Percentiles rank a stretch among this genome's conserved stretches.
Evolutionary conservation across 2,797 vertebrate species (phyloP).

Genomic region (Hipposideros larvatus): DNA sequence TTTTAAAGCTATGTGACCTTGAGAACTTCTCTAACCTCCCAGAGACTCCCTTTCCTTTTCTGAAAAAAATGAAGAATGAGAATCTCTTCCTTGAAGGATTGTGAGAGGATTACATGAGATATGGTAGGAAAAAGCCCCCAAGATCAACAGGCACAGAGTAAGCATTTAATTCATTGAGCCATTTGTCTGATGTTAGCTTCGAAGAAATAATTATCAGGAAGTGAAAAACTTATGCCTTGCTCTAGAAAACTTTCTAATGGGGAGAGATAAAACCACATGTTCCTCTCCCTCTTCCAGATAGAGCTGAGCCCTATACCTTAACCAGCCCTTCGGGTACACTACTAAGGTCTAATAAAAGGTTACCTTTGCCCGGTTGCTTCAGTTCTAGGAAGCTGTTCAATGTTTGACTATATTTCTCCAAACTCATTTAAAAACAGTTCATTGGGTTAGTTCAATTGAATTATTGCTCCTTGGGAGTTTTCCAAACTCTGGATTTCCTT

Average conservation of each 20-base stretch:
- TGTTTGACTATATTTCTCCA: slow-evolving; percentile 81
- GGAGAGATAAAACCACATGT: neutral
- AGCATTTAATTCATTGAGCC: neutral
- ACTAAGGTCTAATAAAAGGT: slow-evolving; percentile 71
- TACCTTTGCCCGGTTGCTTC: slow-evolving; percentile 72
- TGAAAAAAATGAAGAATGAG: neutral
- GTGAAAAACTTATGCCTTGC: neutral
- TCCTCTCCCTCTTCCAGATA: neutral
- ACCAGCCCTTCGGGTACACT: neutral
- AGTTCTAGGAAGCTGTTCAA: slow-evolving; percentile 76
- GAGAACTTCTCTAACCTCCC: neutral
- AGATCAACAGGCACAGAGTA: neutral
- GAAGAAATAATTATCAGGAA: neutral
- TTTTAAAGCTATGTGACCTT: neutral
- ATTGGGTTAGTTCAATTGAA: slow-evolving; percentile 83
- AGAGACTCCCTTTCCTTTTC: neutral
- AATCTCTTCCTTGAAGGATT: slow-evolving; percentile 29
- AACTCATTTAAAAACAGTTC: slow-evolving; percentile 83
- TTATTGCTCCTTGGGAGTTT: slow-evolving; percentile 80
- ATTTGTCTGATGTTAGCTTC: neutral
- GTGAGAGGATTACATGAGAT: neutral
- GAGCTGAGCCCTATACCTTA: neutral
- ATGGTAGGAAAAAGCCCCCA: neutral
- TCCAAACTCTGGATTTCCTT: slow-evolving; percentile 80
- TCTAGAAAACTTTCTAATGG: neutral